Percentiles rank a stretch among this genome's conserved stretches.
phyloP scores from a whole-genome alignment of 2,888 invertebrate genomes.

The Drosophila silvestris region DNA sequence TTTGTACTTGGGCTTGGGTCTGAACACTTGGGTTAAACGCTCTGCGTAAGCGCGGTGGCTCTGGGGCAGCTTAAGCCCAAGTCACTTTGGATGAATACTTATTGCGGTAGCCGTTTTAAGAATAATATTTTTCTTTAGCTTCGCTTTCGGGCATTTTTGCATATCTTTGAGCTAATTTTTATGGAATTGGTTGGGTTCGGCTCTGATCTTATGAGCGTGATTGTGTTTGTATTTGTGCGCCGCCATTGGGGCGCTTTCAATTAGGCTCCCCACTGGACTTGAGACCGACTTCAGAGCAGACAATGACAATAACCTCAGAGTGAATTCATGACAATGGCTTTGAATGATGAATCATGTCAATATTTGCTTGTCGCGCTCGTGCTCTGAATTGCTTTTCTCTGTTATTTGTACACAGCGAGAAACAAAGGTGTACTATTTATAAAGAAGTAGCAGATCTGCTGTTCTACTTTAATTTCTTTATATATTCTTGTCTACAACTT shows the following conservation, averaged over 20 bases:
- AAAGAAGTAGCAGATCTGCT: slow-evolving; percentile 17
- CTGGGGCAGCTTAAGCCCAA: slow-evolving; percentile 63
- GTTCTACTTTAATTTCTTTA: not conserved
- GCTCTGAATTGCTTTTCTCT: slow-evolving; percentile 71
- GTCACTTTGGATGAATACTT: slow-evolving; percentile 58
- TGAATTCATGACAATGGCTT: slow-evolving; percentile 54
- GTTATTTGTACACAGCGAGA: slow-evolving; percentile 12
- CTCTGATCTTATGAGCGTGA: slow-evolving; percentile 1
- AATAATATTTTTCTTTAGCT: slow-evolving; percentile 74
- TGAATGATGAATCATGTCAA: slow-evolving; percentile 62
- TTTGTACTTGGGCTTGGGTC: slow-evolving; percentile 7
- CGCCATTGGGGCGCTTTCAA: slow-evolving; percentile 66
- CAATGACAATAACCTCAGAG: slow-evolving; percentile 46
- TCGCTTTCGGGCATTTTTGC: slow-evolving; percentile 57
- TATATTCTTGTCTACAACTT: not conserved
- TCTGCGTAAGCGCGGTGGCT: slow-evolving; percentile 78
- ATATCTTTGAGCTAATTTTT: slow-evolving; percentile 75
- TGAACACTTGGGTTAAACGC: slow-evolving; percentile 28
- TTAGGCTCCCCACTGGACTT: slow-evolving; percentile 60
- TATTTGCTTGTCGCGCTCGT: slow-evolving; percentile 57
- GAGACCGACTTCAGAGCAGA: slow-evolving; percentile 61
- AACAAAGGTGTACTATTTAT: slow-evolving; percentile 28
- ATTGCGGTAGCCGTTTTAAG: slow-evolving; percentile 65
- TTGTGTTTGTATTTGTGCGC: slow-evolving; percentile 9
- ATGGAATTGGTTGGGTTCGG: slow-evolving; percentile 49